phyloP scores from a whole-genome alignment of 2,797 vertebrate species.

The Hyperoplus immaculatus region DNA sequence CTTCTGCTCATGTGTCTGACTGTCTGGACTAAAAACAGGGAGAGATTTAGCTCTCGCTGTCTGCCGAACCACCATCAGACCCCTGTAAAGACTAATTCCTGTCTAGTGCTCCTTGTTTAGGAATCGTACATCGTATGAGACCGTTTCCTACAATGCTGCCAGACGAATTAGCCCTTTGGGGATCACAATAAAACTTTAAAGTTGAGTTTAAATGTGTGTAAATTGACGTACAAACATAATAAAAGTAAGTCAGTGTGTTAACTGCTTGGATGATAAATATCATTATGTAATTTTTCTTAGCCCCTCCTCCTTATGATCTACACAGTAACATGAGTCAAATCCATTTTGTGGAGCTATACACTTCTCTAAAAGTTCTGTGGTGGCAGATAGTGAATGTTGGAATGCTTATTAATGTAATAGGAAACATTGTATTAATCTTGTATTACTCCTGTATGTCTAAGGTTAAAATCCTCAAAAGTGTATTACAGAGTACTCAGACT shows the following conservation, averaged over 20 bases:
- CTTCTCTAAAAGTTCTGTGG: not conserved
- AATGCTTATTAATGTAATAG: too few relatives aligned
- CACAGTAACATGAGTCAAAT: constrained; percentile 12
- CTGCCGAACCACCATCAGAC: constrained; percentile 10
- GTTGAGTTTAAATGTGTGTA: not conserved
- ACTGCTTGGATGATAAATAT: not conserved
- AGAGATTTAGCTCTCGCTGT: constrained; percentile 6
- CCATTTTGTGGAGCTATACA: not conserved
- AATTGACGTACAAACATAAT: not conserved
- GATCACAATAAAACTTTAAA: constrained; percentile 4
- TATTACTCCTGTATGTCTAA: too few relatives aligned
- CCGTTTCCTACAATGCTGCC: not conserved
- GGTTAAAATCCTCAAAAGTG: too few relatives aligned
- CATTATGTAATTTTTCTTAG: not conserved
- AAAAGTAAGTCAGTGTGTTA: not conserved
- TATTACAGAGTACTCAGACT: too few relatives aligned
- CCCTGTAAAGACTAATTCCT: constrained; percentile 1
- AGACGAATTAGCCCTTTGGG: not conserved
- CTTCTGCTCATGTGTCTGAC: constrained; percentile 9
- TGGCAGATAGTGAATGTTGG: too few relatives aligned
- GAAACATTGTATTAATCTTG: too few relatives aligned
- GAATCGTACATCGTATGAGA: not conserved
- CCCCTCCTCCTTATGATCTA: not conserved
- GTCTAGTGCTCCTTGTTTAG: not conserved
- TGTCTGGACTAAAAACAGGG: not conserved